Base-by-base conservation (phyloP, 2,888 invertebrate genomes). In the Oasisia sp. region DNA sequence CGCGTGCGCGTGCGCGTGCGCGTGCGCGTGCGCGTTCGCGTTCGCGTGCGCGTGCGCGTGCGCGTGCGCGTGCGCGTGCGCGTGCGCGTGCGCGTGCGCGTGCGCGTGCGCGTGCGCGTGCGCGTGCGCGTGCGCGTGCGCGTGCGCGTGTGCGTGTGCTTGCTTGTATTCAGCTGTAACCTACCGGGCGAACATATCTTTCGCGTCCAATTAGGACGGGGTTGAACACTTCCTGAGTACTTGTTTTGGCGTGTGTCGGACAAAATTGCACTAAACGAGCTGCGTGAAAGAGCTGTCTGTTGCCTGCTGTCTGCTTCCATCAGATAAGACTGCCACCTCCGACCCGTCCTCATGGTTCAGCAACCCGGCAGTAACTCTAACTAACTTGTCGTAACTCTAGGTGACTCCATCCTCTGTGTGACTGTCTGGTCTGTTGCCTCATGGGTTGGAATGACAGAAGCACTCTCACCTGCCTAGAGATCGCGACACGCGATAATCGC, bases 321-420 rank as follows among this genome's bases (percentile, higher is more conserved):
- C 74, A 74, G 74, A 74, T 74, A 74, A 74, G 27, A n/a, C 19
- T 27, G n/a, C 14, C 74, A 74, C 74, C 1, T 74, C 19, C n/a
- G 74, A 74, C 74, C 74, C 27, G 14, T 5, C 14, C 74, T 4
- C 74, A 27, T 74, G 27, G 74, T 27, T 74, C 27, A 27, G 19
- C 74, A 74, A 74, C 27, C n/a, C 74, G 5, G 74, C 74, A 74
- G 74, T 74, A 74, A 74, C 74, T n/a, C 74, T 74, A 74, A 74
- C 27, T 74, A 74, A 74, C 74, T n/a, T 74, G 74, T 74, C 74
- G 74, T 74, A 74, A 74, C 74, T 74, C 74, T 27, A 74, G 74
- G 74, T 74, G n/a, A 74, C 19, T n/a, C 74, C 27, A 19, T n/a
- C 7, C 74, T 19, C 27, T 27, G 4, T 74, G 74, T 74, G 27